Percentiles rank a stretch among this genome's conserved stretches.
Conservation (phyloP, 2,888 invertebrate species). For the Eutolmus rufibarbis region DNA sequence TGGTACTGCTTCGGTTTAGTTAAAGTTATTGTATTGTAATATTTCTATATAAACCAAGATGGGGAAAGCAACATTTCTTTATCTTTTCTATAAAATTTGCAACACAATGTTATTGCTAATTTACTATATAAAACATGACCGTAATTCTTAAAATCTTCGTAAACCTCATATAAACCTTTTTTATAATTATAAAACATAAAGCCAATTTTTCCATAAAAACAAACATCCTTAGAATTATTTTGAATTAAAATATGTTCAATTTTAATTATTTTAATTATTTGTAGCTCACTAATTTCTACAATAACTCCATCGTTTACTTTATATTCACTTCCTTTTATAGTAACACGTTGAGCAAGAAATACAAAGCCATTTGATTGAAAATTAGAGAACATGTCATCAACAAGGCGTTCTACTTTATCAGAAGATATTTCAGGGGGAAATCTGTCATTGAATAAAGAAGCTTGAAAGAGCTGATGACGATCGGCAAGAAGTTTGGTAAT, state of each 20-base stretch:
- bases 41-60: not conserved
- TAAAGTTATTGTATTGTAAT: not conserved
- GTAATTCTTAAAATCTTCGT: not conserved
- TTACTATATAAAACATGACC: not conserved
- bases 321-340: not conserved
- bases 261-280: not conserved
- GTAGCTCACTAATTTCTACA: not conserved
- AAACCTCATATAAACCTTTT: not conserved
- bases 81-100: not conserved
- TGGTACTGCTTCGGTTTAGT: not conserved
- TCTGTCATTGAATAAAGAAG: not conserved
- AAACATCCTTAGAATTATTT: not conserved
- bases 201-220: not conserved
- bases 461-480: not conserved
- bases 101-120: not conserved
- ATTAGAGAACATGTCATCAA: not conserved
- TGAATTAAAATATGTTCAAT: not conserved
- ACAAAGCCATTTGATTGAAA: not conserved
- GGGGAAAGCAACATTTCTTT: not conserved
- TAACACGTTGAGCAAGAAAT: not conserved
- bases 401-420: not conserved
- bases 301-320: not conserved
- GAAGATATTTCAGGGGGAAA: not conserved
- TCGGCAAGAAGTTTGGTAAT: conserved; percentile 1
- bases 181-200: conserved; percentile 5